Base-by-base conservation (phyloP, 2,888 invertebrate genomes). In the Hyppa rectilinea region DNA sequence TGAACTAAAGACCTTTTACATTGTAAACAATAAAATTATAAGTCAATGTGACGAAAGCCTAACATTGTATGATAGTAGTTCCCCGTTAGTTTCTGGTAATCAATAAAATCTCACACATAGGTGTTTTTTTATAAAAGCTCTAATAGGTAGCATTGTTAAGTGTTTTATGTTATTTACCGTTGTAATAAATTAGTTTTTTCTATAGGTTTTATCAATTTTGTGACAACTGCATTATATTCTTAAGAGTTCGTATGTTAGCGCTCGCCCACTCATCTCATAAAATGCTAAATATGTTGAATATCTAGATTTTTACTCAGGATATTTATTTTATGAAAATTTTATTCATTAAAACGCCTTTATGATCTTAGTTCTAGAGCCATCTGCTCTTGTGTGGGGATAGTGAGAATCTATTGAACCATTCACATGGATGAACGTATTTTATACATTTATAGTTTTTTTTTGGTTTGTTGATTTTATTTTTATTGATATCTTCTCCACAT, bases 101-200 rank as follows among this genome's bases (percentile, higher is more conserved):
- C 17, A 45, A 59, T 50, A 65, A 64, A 81, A 61, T 38, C 26
- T 67, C 49, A 52, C 78, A 79, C 56, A 17, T 45, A 10, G 0
- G 23, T 53, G 47, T 71, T 45, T 26, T 36, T 55, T 34, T 55
- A 52, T 12, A 50, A 61, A 64, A 72, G 17, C 36, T 53, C 20
- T 67, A 64, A 67, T 67, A 77, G 55, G 31, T 62, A 47, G 63
- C 49, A 45, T 70, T 68, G 26, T 68, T 68, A 43, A 45, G 40
- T 71, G 49, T 71, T 68, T 69, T 70, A 80, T 53, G 47, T 17
- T 55, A 17, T 47, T 45, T 49, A 70, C 81, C 83, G 84, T 83
- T 83, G 20, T 40, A 31, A 43, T 67, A 17, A 55, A 70, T 78
- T 62, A 31, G 29, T 14, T 34, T 69, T 66, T 63, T 47, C n/a